phyloP scores from a whole-genome alignment of 2,797 vertebrate genomes.

The Karalla daura region DNA sequence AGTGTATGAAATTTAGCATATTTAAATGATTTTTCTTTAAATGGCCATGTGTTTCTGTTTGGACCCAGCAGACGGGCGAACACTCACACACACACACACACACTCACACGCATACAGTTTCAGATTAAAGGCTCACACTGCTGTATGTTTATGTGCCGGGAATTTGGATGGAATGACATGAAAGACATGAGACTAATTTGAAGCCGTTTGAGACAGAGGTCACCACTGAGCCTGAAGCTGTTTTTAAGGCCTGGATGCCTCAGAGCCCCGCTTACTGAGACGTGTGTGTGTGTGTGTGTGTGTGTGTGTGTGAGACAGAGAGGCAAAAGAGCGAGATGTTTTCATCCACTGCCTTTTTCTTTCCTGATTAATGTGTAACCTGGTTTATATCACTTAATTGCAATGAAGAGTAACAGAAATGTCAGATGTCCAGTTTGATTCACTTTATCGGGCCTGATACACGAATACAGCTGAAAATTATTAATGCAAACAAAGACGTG shows the following conservation, averaged over 20 bases:
- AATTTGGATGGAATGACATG: slow-evolving; percentile 24
- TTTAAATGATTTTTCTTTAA: neutral
- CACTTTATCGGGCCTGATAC: neutral
- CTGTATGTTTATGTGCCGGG: slow-evolving; percentile 25
- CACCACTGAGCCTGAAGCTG: neutral
- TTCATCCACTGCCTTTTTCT: slow-evolving; percentile 17
- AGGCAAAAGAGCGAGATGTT: neutral
- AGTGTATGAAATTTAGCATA: slow-evolving; percentile 3
- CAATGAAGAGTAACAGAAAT: slow-evolving; percentile 8
- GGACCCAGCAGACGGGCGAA: neutral
- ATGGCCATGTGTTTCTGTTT: slow-evolving; percentile 18
- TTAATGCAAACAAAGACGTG: neutral
- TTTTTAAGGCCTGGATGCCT: slow-evolving; percentile 3
- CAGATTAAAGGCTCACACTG: neutral
- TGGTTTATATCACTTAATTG: slow-evolving; percentile 29
- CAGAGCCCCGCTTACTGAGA: neutral
- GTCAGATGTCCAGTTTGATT: slow-evolving; percentile 1
- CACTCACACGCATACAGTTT: neutral
- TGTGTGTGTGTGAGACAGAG: no score
- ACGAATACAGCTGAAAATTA: slow-evolving; percentile 1
- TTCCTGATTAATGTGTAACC: slow-evolving; percentile 18
- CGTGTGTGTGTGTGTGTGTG: slow-evolving; percentile 7
- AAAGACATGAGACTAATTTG: slow-evolving; percentile 19
- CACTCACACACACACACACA: neutral
- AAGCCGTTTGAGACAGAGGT: slow-evolving; percentile 38